These are phyloP conservation scores for Drosophila kohkoa DNA, from an alignment of 1,140 invertebrate species.

Conservation along the genomic window DNA sequence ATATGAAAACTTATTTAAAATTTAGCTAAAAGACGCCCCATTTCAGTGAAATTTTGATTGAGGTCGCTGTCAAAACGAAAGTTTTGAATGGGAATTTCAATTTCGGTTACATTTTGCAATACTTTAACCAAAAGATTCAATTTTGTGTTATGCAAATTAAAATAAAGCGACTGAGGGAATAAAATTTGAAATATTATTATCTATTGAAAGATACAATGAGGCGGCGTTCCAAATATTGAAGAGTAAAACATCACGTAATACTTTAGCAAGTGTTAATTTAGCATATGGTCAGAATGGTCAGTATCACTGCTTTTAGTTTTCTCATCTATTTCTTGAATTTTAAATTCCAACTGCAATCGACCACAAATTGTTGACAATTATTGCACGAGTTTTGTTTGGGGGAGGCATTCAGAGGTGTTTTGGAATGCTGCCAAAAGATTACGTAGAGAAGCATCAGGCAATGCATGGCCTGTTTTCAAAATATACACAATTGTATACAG, in stretches of 20 bases:
- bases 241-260: slow-evolving; percentile 44
- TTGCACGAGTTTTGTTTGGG: slow-evolving; percentile 14
- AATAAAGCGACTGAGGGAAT: slow-evolving; percentile 17
- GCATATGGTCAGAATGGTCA: slow-evolving; percentile 1
- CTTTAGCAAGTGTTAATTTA: slow-evolving; percentile 11
- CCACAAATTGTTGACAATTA: slow-evolving; percentile 43
- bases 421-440: slow-evolving; percentile 48
- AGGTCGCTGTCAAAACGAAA: slow-evolving; percentile 22
- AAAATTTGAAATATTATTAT: slow-evolving; percentile 20
- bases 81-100: slow-evolving; percentile 33
- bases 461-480: slow-evolving; percentile 35
- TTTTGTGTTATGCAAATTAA: slow-evolving; percentile 5
- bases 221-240: slow-evolving; percentile 4
- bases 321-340: slow-evolving; percentile 7
- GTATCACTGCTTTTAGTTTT: slow-evolving; percentile 1
- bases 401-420: neutral
- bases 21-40: neutral
- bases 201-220: neutral
- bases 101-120: neutral
- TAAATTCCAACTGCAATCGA: slow-evolving; percentile 26
- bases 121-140: slow-evolving; percentile 15
- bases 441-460: slow-evolving; percentile 42
- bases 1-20: too few species aligned
- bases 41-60: neutral
- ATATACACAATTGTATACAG: slow-evolving; percentile 9